These are phyloP conservation scores for Dorcus parallelipipedus DNA, from an alignment of 2,888 invertebrate genomes.

Conservation along the genomic window DNA sequence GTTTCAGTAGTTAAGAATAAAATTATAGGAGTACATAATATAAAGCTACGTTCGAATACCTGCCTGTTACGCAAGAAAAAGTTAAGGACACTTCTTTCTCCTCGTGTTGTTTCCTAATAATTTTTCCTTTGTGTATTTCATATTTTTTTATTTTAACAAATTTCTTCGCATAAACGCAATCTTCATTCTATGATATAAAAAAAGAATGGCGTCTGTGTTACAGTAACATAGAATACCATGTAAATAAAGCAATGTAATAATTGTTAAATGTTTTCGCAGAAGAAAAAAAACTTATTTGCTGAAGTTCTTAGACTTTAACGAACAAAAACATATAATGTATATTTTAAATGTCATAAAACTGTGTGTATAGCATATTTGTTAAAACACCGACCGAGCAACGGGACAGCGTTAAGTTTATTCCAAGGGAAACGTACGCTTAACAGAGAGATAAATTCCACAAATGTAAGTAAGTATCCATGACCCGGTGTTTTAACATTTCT, in stretches of 20 bases:
- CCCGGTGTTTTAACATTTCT: conserved; percentile 35
- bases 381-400: conserved; percentile 31
- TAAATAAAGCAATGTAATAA: conserved; percentile 14
- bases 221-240: conserved; percentile 22
- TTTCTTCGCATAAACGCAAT: background rate
- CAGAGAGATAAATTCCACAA: background rate
- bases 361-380: conserved; percentile 24
- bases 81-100: no score
- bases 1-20: no score
- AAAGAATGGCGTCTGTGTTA: conserved; percentile 25
- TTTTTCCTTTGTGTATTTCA: background rate
- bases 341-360: background rate
- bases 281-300: background rate
- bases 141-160: background rate
- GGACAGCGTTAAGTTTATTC: conserved; percentile 9
- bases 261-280: conserved; percentile 32
- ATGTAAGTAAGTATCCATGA: background rate
- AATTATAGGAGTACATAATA: no score
- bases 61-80: no score
- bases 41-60: no score
- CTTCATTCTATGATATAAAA: background rate
- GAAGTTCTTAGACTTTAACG: background rate
- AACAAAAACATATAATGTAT: background rate
- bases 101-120: background rate
- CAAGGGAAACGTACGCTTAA: conserved; percentile 36